A percentile compares a stretch with the other conserved stretches of the same genome.
Evolutionary conservation across 2,888 invertebrate species (phyloP).

Genomic region (Cerastis rubricosa): DNA sequence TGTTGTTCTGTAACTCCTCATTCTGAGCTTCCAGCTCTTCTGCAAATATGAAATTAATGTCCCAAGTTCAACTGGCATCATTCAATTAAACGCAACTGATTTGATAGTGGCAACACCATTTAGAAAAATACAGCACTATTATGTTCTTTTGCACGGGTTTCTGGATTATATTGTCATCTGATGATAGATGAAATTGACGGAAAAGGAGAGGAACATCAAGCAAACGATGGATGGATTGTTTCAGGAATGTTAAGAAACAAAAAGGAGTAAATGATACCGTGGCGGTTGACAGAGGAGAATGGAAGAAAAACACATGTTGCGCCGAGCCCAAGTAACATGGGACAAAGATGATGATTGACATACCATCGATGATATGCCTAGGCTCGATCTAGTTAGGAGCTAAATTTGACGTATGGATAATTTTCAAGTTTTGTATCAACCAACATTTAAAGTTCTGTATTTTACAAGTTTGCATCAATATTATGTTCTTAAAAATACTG

Average conservation of each 20-base stretch:
- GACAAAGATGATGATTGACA: too few relatives aligned
- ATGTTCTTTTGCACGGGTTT: too few relatives aligned
- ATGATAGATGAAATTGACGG: too few relatives aligned
- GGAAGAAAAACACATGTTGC: too few relatives aligned
- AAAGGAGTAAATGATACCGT: too few relatives aligned
- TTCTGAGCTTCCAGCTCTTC: conserved; percentile 87
- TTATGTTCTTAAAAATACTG: not conserved
- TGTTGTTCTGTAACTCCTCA: conserved; percentile 91
- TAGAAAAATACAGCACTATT: not conserved
- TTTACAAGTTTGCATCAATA: not conserved
- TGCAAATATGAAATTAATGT: conserved; percentile 61
- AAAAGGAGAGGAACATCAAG: too few relatives aligned
- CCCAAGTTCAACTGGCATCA: not conserved
- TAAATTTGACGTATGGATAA: not conserved
- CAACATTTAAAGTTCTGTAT: not conserved
- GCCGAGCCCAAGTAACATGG: too few relatives aligned
- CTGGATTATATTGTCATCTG: not conserved
- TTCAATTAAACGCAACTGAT: not conserved
- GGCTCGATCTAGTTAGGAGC: not conserved
- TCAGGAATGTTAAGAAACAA: too few relatives aligned
- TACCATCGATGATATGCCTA: not conserved
- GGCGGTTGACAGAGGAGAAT: too few relatives aligned
- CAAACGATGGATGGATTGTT: too few relatives aligned
- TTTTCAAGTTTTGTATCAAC: not conserved
- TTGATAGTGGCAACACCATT: not conserved